phyloP scores from a whole-genome alignment of 2,113 vertebrate species.

The Coryphaenoides rupestris region DNA sequence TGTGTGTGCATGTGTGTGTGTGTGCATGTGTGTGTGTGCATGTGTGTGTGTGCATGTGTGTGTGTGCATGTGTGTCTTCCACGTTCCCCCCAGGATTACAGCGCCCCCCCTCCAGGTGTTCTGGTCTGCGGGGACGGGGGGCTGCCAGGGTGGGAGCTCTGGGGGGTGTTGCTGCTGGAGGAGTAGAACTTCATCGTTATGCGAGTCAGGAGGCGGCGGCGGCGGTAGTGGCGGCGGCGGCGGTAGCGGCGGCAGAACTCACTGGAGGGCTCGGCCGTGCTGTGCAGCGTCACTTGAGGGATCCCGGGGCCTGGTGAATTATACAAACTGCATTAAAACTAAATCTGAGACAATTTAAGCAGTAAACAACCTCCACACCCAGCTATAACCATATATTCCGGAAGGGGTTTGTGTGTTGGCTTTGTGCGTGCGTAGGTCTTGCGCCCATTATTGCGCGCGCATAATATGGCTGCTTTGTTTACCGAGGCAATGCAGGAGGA shows the following conservation, averaged over 20 bases:
- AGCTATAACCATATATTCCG: not conserved
- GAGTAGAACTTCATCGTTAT: conserved; percentile 17
- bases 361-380: not conserved
- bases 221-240: no score
- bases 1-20: not conserved
- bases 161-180: not conserved
- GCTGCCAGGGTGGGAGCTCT: not conserved
- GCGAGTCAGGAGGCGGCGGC: conserved; percentile 25
- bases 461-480: conserved; percentile 8
- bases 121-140: conserved; percentile 9
- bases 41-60: not conserved
- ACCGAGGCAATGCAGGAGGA: conserved; percentile 78
- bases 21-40: not conserved
- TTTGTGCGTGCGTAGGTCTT: not conserved
- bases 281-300: conserved; percentile 75
- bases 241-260: conserved; percentile 56
- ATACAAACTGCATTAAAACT: conserved; percentile 12
- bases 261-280: conserved; percentile 71
- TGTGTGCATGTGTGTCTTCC: not conserved
- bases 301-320: conserved; percentile 70
- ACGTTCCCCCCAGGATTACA: not conserved
- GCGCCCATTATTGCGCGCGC: no score
- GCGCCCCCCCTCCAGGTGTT: conserved; percentile 34
- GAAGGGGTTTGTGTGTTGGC: not conserved
- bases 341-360: conserved; percentile 13